A percentile compares a stretch with the other conserved stretches of the same genome.
Conservation (phyloP, 2,113 vertebrate genomes). For the Sphaerodactylus townsendi region DNA sequence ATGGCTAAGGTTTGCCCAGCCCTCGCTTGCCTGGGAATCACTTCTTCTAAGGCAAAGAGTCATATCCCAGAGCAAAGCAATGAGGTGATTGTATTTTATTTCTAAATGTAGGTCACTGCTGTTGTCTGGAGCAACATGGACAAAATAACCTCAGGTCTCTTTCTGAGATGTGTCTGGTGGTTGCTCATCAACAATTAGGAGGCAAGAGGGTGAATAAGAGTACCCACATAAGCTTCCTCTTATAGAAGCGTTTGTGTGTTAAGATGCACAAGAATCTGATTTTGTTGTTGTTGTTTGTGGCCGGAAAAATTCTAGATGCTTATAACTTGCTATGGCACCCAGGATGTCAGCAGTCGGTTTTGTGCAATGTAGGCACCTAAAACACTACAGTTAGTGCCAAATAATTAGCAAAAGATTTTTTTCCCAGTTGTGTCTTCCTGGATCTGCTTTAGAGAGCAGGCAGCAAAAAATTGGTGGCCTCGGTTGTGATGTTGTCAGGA, state of each 20-base stretch:
- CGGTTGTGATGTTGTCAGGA: background rate
- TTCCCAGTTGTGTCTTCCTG: background rate
- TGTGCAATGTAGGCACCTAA: background rate
- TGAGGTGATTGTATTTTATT: slow-evolving; percentile 1
- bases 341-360: background rate
- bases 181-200: background rate
- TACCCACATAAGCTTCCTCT: background rate
- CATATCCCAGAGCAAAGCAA: background rate
- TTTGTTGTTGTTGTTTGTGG: background rate
- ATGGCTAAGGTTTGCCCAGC: background rate
- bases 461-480: too few relatives aligned
- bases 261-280: too few relatives aligned
- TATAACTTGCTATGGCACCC: background rate
- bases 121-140: background rate
- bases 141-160: background rate
- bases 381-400: background rate
- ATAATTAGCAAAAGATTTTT: background rate
- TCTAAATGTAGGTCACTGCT: slow-evolving; percentile 6
- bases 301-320: background rate
- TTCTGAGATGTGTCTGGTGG: background rate
- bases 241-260: background rate
- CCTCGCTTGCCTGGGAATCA: background rate
- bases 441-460: background rate
- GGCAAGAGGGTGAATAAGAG: background rate
- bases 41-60: background rate